Conservation (phyloP, 1,140 invertebrate species). For the Muscidifurax raptorellus region DNA sequence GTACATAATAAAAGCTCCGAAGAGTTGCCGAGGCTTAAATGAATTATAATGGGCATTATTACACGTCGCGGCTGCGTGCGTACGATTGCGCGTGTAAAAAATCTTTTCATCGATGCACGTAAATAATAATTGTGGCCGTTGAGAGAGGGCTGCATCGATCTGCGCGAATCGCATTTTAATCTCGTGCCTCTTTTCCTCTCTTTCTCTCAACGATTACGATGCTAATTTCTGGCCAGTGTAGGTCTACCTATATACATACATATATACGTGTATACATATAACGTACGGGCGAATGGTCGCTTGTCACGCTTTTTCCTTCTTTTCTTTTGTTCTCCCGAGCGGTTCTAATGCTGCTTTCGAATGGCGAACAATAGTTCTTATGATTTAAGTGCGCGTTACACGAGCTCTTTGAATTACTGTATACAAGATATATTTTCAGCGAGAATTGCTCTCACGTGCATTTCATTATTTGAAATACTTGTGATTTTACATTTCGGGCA, state of each 20-base stretch:
- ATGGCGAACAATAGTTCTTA: neutral
- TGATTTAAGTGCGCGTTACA: neutral
- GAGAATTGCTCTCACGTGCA: neutral
- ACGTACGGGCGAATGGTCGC: neutral
- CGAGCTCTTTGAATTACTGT: neutral
- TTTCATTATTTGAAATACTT: too few relatives aligned
- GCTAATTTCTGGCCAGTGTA: constrained; percentile 37
- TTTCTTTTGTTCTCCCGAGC: neutral
- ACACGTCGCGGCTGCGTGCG: constrained; percentile 17
- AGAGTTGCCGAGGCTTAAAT: constrained; percentile 13
- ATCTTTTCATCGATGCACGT: constrained; percentile 42
- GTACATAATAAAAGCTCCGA: neutral
- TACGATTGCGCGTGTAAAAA: constrained; percentile 18
- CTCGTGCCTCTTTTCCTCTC: neutral
- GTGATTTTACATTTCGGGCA: too few relatives aligned
- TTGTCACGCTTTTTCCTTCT: constrained; percentile 28
- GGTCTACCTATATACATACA: neutral
- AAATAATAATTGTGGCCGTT: constrained; percentile 37
- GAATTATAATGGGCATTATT: constrained; percentile 45
- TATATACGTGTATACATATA: too few relatives aligned
- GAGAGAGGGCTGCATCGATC: constrained; percentile 27
- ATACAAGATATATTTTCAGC: constrained; percentile 14
- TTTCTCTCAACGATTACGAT: constrained; percentile 32
- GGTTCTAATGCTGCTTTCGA: neutral
- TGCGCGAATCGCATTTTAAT: constrained; percentile 46